A percentile compares a stretch with the other conserved stretches of the same genome.
Evolutionary conservation across 2,888 invertebrate species (phyloP).

Genomic region (Diploptera punctata): DNA sequence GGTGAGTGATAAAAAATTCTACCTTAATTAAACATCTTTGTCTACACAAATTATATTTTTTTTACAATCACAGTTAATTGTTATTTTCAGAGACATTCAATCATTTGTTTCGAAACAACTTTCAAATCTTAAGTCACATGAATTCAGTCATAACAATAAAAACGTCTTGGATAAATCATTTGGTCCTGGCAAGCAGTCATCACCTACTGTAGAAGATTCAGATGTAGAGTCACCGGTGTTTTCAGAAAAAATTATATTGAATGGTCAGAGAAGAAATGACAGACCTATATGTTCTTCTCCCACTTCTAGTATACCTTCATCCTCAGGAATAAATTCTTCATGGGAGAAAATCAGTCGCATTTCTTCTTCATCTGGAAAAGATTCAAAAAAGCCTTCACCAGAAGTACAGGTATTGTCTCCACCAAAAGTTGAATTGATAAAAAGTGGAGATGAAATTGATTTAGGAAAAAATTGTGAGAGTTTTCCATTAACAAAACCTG

Average conservation of each 20-base stretch:
- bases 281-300: slow-evolving; percentile 5
- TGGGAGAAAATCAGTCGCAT: slow-evolving; percentile 4
- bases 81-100: not conserved
- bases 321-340: not conserved
- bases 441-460: not conserved
- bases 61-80: no score
- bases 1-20: no score
- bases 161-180: not conserved
- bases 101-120: not conserved
- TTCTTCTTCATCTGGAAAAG: not conserved
- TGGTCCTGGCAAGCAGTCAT: not conserved
- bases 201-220: not conserved
- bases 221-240: not conserved
- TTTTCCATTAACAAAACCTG: not conserved
- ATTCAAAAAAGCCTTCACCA: not conserved
- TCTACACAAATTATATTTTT: no score
- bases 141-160: not conserved
- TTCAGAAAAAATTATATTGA: no score
- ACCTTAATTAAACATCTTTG: no score
- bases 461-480: not conserved
- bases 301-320: not conserved
- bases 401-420: not conserved
- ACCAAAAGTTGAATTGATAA: no score
- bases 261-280: no score
- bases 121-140: not conserved